Conservation (phyloP, 64 coral and sea anemone genomes). For the Montipora sp. region DNA sequence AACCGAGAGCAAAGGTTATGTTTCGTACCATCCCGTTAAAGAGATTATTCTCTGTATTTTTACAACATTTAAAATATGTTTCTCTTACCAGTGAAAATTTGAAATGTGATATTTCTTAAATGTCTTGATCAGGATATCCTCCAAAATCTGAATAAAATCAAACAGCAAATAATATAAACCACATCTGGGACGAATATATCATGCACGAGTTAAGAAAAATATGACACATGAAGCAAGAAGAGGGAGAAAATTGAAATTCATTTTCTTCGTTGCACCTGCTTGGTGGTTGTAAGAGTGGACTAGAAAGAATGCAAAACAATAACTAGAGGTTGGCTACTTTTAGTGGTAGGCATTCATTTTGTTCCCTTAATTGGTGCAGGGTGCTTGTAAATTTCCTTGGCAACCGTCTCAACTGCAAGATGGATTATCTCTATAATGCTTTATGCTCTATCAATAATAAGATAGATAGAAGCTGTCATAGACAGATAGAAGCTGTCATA, state of each 20-base stretch:
- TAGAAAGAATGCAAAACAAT: not conserved
- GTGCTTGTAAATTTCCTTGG: not conserved
- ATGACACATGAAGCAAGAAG: not conserved
- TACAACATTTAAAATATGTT: not conserved
- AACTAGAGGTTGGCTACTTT: slow-evolving; percentile 2
- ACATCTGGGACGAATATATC: not conserved
- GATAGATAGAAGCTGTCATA: not conserved
- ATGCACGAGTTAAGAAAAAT: not conserved
- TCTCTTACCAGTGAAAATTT: not conserved
- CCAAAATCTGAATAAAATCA: not conserved
- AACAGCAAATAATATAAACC: not conserved
- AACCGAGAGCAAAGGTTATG: not conserved
- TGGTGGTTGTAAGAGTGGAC: not conserved
- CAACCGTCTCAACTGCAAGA: slow-evolving; percentile 2
- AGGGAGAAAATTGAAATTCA: not conserved
- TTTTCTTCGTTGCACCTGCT: slow-evolving; percentile 17
- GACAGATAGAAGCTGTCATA: not conserved
- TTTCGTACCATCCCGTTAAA: not conserved
- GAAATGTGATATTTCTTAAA: not conserved
- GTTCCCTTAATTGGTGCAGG: slow-evolving; percentile 5
- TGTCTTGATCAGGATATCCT: not conserved
- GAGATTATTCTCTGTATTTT: not conserved
- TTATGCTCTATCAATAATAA: slow-evolving; percentile 17
- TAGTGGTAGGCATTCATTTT: not conserved
- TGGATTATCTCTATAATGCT: not conserved